These are phyloP conservation scores for Imbricaverruca yamaguchii DNA, from an alignment of 2,888 invertebrate genomes.

Conservation along the genomic window DNA sequence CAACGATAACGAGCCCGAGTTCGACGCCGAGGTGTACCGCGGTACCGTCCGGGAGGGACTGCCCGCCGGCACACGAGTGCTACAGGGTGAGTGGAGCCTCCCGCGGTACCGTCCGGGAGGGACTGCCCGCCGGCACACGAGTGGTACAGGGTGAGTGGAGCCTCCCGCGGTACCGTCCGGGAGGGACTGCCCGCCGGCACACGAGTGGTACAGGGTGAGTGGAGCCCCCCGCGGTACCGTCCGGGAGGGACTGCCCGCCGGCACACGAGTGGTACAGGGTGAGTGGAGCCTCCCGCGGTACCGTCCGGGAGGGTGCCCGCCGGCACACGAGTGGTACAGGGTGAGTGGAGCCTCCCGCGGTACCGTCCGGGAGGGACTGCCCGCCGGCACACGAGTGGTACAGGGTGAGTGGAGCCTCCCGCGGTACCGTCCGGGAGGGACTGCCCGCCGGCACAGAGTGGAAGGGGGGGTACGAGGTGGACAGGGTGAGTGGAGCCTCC, in stretches of 20 bases:
- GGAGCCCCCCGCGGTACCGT: too few species aligned
- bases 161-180: background rate
- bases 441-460: too few species aligned
- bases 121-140: background rate
- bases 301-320: too few species aligned
- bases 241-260: too few species aligned
- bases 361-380: too few species aligned
- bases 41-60: constrained; percentile 2
- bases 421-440: background rate
- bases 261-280: too few species aligned
- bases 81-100: background rate
- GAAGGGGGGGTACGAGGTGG: too few species aligned
- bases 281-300: too few species aligned
- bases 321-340: too few species aligned
- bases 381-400: too few species aligned
- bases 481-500: background rate
- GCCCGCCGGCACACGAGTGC: background rate
- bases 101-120: background rate
- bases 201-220: background rate
- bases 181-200: background rate
- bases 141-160: background rate
- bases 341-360: too few species aligned
- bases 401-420: background rate
- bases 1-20: constrained; percentile 71
- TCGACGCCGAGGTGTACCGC: constrained; percentile 1